Evolutionary conservation across 2,113 vertebrate species (phyloP).

Genomic region (Corythornis cristatus): DNA sequence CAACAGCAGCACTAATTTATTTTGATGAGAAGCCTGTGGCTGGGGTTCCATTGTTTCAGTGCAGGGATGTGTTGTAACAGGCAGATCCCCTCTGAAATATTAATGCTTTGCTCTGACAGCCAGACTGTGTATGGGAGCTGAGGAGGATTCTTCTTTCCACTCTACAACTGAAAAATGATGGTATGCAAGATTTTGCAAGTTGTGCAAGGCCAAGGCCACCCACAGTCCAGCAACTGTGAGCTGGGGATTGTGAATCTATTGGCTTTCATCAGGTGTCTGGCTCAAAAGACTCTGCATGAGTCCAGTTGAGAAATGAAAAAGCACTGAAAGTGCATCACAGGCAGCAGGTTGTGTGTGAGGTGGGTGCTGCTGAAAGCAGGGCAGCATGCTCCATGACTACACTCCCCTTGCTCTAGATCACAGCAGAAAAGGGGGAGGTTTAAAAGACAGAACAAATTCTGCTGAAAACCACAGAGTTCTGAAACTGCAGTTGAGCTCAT

Average conservation of each 20-base stretch:
- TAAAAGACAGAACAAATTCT: neutral
- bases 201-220: constrained; percentile 37
- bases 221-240: constrained; percentile 36
- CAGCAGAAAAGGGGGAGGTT: neutral
- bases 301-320: constrained; percentile 26
- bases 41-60: constrained; percentile 21
- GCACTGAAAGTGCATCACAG: neutral
- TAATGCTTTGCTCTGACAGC: neutral
- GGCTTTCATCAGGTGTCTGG: constrained; percentile 44
- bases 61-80: neutral
- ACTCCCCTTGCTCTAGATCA: neutral
- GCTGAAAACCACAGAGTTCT: neutral
- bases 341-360: neutral
- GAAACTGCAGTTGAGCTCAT: neutral
- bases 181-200: constrained; percentile 23
- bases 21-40: constrained; percentile 22
- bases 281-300: neutral
- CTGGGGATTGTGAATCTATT: constrained; percentile 44
- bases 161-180: constrained; percentile 5
- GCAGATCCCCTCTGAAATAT: constrained; percentile 13
- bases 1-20: constrained; percentile 8
- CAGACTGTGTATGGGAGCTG: neutral
- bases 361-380: neutral
- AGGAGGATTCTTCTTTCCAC: neutral
- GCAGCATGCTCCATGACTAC: neutral